Conservation (phyloP, 2,797 vertebrate genomes). For the Lacerta bilineata region DNA sequence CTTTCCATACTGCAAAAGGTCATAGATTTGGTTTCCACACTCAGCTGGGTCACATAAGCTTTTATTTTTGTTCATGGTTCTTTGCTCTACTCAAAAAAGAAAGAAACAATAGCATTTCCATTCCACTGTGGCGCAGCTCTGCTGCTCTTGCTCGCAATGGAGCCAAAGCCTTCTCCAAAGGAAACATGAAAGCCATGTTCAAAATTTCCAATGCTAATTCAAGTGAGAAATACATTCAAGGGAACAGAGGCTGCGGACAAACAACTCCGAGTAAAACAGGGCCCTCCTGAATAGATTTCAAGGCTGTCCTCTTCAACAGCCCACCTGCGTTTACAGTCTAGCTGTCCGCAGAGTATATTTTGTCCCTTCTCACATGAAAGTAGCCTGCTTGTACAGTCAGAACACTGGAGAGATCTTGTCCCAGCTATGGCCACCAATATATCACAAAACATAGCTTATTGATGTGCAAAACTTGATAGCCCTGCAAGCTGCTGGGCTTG, state of each 20-base stretch:
- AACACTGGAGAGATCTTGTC: background rate
- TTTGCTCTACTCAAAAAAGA: background rate
- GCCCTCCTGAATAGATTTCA: constrained; percentile 33
- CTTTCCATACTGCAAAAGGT: constrained; percentile 11
- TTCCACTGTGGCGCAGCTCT: background rate
- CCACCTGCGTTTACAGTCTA: background rate
- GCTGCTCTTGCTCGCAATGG: background rate
- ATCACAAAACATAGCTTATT: background rate
- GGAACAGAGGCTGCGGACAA: background rate
- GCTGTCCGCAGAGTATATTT: background rate
- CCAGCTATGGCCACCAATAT: background rate
- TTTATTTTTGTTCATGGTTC: background rate
- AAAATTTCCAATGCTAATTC: constrained; percentile 41
- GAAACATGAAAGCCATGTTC: constrained; percentile 36
- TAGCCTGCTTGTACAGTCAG: background rate
- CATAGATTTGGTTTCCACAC: background rate
- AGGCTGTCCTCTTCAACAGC: constrained; percentile 33
- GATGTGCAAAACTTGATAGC: background rate
- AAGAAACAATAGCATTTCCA: constrained; percentile 3
- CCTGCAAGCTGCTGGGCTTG: background rate
- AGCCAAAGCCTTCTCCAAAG: background rate
- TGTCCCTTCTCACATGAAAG: background rate
- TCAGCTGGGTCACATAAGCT: constrained; percentile 13
- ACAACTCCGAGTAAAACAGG: constrained; percentile 19
- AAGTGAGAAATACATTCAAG: constrained; percentile 41